Conservation (phyloP, 2,888 invertebrate genomes). For the Scrobipalpa atriplicella region DNA sequence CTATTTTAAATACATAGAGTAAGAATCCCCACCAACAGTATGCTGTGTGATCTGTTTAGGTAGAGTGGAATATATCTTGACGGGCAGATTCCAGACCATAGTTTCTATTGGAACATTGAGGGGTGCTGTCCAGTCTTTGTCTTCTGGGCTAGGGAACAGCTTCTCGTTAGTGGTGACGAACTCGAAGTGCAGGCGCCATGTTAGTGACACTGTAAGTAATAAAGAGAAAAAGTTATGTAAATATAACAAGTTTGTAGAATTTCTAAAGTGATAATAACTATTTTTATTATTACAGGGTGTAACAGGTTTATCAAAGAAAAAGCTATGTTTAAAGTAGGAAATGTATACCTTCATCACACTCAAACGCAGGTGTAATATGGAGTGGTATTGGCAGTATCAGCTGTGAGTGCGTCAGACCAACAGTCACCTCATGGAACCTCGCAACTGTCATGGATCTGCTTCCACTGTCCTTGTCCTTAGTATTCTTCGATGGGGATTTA, state of each 20-base stretch:
- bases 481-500: constrained; percentile 67
- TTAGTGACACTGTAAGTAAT: constrained; percentile 87
- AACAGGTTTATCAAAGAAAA: not conserved
- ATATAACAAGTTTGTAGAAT: too few relatives aligned
- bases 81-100: constrained; percentile 99
- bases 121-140: constrained; percentile 92
- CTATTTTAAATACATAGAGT: constrained; percentile 65
- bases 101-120: constrained; percentile 95
- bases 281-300: too few relatives aligned
- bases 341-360: constrained; percentile 89
- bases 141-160: constrained; percentile 81
- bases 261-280: too few relatives aligned
- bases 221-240: not conserved
- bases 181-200: constrained; percentile 98
- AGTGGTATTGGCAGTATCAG: constrained; percentile 96
- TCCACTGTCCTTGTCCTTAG: constrained; percentile 75
- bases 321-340: not conserved
- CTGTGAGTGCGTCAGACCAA: constrained; percentile 94
- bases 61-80: constrained; percentile 95
- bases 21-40: constrained; percentile 73
- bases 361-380: constrained; percentile 97
- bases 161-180: constrained; percentile 94
- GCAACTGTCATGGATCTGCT: constrained; percentile 90
- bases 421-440: constrained; percentile 95
- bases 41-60: constrained; percentile 91